Conservation (phyloP, 1,140 invertebrate species). For the Drosophila santomea region DNA sequence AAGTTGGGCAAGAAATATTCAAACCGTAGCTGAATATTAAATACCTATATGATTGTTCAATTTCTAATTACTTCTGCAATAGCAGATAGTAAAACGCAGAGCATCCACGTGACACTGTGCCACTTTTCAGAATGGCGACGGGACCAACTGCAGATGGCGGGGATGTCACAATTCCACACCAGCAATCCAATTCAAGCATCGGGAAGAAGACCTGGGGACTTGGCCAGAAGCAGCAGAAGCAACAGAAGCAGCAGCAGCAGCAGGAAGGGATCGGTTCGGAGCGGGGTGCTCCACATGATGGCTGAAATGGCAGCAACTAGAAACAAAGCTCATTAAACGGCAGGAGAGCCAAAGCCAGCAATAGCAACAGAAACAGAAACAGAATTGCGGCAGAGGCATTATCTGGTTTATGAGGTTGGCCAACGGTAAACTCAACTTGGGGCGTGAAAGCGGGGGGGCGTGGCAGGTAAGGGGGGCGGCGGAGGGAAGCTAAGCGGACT, state of each 20-base stretch:
- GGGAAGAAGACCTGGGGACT: slow-evolving; percentile 17
- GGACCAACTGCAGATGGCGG: slow-evolving; percentile 31
- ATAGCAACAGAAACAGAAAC: slow-evolving; percentile 20
- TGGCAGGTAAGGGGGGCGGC: background rate
- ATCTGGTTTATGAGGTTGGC: slow-evolving; percentile 74
- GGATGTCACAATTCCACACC: slow-evolving; percentile 32
- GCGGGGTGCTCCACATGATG: slow-evolving; percentile 31
- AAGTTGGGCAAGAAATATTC: no score
- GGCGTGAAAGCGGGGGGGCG: background rate
- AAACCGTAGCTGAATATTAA: no score
- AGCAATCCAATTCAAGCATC: slow-evolving; percentile 17
- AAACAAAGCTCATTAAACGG: slow-evolving; percentile 72
- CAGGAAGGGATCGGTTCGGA: background rate
- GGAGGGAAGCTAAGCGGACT: background rate
- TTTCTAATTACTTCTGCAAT: background rate
- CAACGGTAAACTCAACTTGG: slow-evolving; percentile 61
- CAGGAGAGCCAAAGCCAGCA: slow-evolving; percentile 26
- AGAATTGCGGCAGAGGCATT: slow-evolving; percentile 51
- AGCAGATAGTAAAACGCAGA: background rate
- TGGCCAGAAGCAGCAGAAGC: background rate
- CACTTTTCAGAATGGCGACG: slow-evolving; percentile 9
- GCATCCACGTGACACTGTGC: slow-evolving; percentile 24
- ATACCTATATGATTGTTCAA: no score
- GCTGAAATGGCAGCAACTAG: slow-evolving; percentile 32
- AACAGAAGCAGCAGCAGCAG: background rate